Evolutionary conservation across 2,797 vertebrate genomes (phyloP), one percentile per base, ranked within the genome.

Genomic region (Sebastes steindachneri): DNA sequence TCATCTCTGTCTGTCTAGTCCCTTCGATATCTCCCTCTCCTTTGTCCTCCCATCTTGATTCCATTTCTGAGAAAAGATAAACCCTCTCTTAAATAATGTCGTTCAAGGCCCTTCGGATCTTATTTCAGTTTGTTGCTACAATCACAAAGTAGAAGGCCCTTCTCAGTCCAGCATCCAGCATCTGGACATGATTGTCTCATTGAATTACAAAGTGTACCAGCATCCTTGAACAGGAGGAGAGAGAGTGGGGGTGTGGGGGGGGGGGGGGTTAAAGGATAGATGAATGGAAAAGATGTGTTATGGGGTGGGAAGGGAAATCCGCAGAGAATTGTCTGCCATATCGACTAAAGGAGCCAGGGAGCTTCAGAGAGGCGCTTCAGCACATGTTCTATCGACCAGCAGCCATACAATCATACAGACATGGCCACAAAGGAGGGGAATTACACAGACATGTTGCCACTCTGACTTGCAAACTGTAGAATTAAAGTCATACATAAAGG

Each of bases 161-260:
- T 15, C 79, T 68, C 37, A 68, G 69, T 75, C 75, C 64, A 19
- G 71, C 80, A 75, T 85, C 72, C 80, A 85, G 87, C 87, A 94
- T 92, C 89, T 93, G 89, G 86, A 91, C 84, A 74, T 87, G 91
- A 94, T 93, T 92, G 89, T 92, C 87, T 92, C 88, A 87, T 93
- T 93, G 89, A 93, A 93, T 92, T 89, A 91, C 89, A 92, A 93
- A 92, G 86, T 85, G 79, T 76, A 73, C 71, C 80, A 83, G 86
- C 90, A 84, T 89, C 88, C 89, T 93, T 91, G 85, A 91, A 67
- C 68, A 62, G 82, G 78, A 67, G 11, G 19, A 68, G 35, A 23
- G 54, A 41, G 41, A 11, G 2, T 17, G 6, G 9, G 1, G 37
- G 9, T 29, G 2, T 2, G 8, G 17, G 53, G 1, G 15, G 0